Evolutionary conservation across 2,888 invertebrate species (phyloP).

Genomic region (Syritta pipiens): DNA sequence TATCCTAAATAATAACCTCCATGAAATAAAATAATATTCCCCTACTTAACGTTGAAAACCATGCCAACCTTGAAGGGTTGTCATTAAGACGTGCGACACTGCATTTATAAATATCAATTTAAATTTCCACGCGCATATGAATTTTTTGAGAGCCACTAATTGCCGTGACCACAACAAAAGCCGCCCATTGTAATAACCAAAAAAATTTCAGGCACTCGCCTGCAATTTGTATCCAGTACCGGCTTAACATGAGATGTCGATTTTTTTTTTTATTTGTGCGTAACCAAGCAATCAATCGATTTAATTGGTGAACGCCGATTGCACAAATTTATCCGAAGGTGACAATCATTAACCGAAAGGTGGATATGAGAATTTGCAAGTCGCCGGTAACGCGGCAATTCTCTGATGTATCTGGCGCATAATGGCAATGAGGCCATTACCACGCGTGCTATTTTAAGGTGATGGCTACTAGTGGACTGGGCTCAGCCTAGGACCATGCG

Average conservation of each 20-base stretch:
- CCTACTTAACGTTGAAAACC: slow-evolving; percentile 9
- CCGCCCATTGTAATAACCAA: slow-evolving; percentile 24
- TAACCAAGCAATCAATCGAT: slow-evolving; percentile 27
- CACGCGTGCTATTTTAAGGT: slow-evolving; percentile 41
- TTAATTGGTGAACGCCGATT: slow-evolving; percentile 52
- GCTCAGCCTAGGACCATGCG: slow-evolving; percentile 30
- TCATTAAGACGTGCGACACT: slow-evolving; percentile 6
- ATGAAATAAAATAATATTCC: too few relatives aligned
- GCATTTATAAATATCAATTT: slow-evolving; percentile 14
- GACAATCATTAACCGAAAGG: slow-evolving; percentile 66
- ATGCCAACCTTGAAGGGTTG: slow-evolving; percentile 20
- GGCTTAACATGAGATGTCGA: too few relatives aligned
- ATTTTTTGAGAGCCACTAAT: slow-evolving; percentile 49
- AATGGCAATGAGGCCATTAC: slow-evolving; percentile 56
- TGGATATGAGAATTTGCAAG: slow-evolving; percentile 69
- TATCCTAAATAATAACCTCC: too few relatives aligned
- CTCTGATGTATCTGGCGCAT: slow-evolving; percentile 42
- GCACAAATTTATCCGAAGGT: slow-evolving; percentile 61
- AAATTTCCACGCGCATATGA: slow-evolving; percentile 28
- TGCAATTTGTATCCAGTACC: slow-evolving; percentile 47
- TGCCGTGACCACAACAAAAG: slow-evolving; percentile 21
- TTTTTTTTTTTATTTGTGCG: slow-evolving; percentile 9
- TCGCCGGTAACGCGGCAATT: slow-evolving; percentile 24
- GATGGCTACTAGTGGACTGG: slow-evolving; percentile 31
- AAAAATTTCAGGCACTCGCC: slow-evolving; percentile 50